phyloP scores from a whole-genome alignment of 2,113 vertebrate genomes.

The Apistogramma diplotaenia region DNA sequence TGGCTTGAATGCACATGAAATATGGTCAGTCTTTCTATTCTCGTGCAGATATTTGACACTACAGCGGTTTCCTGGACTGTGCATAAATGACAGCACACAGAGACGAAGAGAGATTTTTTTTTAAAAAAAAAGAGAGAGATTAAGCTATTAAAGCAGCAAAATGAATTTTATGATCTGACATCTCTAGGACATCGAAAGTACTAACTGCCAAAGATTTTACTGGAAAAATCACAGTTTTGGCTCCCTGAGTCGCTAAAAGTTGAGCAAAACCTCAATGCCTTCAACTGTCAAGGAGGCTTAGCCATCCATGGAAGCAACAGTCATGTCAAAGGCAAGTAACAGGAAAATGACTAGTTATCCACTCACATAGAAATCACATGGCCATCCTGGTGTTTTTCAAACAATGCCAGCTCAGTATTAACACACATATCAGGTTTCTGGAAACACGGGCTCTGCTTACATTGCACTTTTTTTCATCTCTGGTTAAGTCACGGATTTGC shows the following conservation, averaged over 20 bases:
- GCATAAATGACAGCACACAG: background rate
- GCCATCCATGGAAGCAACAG: conserved; percentile 42
- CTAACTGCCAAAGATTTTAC: conserved; percentile 16
- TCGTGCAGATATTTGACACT: conserved; percentile 8
- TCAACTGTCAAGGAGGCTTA: conserved; percentile 31
- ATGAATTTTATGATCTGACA: background rate
- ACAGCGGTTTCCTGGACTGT: background rate
- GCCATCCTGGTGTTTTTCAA: conserved; percentile 38
- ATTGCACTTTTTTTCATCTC: conserved; percentile 20
- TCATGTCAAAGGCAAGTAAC: conserved; percentile 41
- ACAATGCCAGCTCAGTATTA: conserved; percentile 41
- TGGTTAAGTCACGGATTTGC: conserved; percentile 16
- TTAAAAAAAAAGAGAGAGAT: background rate
- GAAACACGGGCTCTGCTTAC: conserved; percentile 23
- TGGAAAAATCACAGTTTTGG: conserved; percentile 44
- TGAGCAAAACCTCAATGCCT: conserved; percentile 34
- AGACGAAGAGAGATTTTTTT: background rate
- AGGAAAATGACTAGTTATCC: conserved; percentile 55
- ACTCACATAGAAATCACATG: conserved; percentile 41
- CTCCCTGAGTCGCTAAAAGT: background rate
- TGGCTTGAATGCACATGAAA: background rate
- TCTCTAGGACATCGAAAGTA: conserved; percentile 27
- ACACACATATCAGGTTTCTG: conserved; percentile 50
- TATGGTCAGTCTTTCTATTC: background rate
- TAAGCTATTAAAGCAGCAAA: background rate